Evolutionary conservation across 2,888 invertebrate genomes (phyloP).

Genomic region (Aproaerema taeniolella): DNA sequence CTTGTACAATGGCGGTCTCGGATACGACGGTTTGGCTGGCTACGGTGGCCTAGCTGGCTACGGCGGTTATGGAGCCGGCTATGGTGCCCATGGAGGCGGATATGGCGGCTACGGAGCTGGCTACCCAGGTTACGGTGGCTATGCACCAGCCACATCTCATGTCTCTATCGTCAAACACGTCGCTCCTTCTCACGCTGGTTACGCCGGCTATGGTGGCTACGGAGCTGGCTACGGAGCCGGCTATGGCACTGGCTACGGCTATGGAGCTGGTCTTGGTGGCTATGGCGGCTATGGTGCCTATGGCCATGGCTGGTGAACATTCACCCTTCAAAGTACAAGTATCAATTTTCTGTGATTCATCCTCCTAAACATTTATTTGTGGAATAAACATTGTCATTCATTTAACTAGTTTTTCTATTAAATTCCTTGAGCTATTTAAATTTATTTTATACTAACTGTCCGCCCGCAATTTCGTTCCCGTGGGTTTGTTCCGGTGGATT

Average conservation of each 20-base stretch:
- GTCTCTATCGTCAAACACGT: constrained; percentile 30
- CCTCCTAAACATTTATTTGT: no score
- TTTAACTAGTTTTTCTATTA: background rate
- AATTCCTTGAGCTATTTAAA: background rate
- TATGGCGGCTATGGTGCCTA: constrained; percentile 20
- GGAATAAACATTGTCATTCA: background rate
- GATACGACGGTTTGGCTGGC: constrained; percentile 21
- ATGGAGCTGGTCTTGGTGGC: no score
- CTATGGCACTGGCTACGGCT: constrained; percentile 16
- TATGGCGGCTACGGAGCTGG: constrained; percentile 20
- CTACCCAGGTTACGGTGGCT: constrained; percentile 18
- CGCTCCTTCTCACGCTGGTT: constrained; percentile 14
- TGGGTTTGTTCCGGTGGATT: no score
- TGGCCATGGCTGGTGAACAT: constrained; percentile 20
- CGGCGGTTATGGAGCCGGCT: constrained; percentile 19
- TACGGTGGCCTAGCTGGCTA: constrained; percentile 18
- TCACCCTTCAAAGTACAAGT: no score
- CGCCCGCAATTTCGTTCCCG: no score
- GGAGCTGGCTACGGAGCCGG: constrained; percentile 12
- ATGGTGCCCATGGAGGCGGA: constrained; percentile 18
- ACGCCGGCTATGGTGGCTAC: constrained; percentile 18
- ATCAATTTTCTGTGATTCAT: no score
- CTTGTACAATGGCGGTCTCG: constrained; percentile 22
- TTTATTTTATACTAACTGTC: no score
- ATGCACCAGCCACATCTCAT: constrained; percentile 30